Evolutionary conservation across 2,888 invertebrate species (phyloP).

Genomic region (Lymantria monacha): DNA sequence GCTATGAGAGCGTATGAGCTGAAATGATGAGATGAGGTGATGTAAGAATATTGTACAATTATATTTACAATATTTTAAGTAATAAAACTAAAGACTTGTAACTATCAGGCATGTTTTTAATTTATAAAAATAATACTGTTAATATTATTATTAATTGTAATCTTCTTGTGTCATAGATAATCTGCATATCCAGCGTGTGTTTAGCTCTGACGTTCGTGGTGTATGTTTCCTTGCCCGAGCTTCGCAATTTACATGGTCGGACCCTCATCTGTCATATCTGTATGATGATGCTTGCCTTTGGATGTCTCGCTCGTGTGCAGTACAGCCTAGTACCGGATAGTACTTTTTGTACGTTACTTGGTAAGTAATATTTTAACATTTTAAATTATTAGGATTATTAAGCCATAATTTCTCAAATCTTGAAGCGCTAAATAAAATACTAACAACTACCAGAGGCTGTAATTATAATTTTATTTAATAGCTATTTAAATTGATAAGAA

Average conservation of each 20-base stretch:
- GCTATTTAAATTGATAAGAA: too few species aligned
- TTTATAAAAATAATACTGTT: too few species aligned
- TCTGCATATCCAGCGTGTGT: slow-evolving; percentile 85
- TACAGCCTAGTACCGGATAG: slow-evolving; percentile 58
- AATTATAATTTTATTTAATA: too few species aligned
- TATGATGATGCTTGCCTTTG: slow-evolving; percentile 85
- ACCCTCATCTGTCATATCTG: slow-evolving; percentile 87
- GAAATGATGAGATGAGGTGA: too few species aligned
- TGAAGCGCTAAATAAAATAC: too few species aligned
- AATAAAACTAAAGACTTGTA: too few species aligned
- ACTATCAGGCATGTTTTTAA: too few species aligned
- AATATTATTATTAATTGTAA: neutral
- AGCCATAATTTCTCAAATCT: too few species aligned
- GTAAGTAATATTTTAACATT: slow-evolving; percentile 52
- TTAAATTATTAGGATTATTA: neutral
- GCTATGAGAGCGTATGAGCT: too few species aligned
- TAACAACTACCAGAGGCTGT: too few species aligned
- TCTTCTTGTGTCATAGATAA: slow-evolving; percentile 48
- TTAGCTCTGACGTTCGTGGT: slow-evolving; percentile 85
- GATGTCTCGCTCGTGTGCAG: slow-evolving; percentile 83
- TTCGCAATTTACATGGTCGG: slow-evolving; percentile 88
- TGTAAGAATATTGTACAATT: too few species aligned
- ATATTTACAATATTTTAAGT: too few species aligned
- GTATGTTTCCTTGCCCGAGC: slow-evolving; percentile 84
- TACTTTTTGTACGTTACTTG: slow-evolving; percentile 74